Percentiles rank a stretch among this genome's conserved stretches.
Evolutionary conservation across 1,140 invertebrate genomes (phyloP).

Genomic region (Drosophila simulans): DNA sequence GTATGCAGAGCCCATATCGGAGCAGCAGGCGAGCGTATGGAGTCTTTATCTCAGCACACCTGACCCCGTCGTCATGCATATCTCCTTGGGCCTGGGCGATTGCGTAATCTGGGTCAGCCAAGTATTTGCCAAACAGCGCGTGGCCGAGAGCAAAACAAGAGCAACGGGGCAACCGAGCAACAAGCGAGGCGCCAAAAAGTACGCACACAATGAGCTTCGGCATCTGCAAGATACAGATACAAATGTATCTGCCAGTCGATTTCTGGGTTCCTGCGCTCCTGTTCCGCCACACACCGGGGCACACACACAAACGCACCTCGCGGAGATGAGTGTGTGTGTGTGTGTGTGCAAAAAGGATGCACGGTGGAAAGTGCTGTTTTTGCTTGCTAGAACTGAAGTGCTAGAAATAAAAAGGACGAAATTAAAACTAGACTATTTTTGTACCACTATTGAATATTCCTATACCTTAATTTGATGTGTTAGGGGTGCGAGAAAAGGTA

Average conservation of each 20-base stretch:
- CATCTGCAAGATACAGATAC: conserved; percentile 51
- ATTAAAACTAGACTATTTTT: not conserved
- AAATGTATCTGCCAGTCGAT: conserved; percentile 63
- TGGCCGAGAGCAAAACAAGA: conserved; percentile 35
- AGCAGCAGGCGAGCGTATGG: conserved; percentile 26
- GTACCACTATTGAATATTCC: not conserved
- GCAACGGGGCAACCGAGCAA: not conserved
- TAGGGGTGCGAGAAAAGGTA: conserved; percentile 1
- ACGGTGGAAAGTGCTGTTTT: not conserved
- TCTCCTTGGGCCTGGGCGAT: conserved; percentile 24
- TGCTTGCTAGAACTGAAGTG: not conserved
- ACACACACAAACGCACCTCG: conserved; percentile 67
- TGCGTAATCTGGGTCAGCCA: conserved; percentile 78
- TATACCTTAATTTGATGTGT: not conserved
- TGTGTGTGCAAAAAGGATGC: conserved; percentile 18
- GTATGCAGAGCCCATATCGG: conserved; percentile 54
- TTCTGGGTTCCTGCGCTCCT: conserved; percentile 65
- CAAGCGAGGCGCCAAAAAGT: conserved; percentile 33
- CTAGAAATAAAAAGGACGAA: not conserved
- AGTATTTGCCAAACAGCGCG: conserved; percentile 55
- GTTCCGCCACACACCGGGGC: conserved; percentile 69
- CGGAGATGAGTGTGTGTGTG: conserved; percentile 33
- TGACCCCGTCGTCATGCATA: conserved; percentile 11
- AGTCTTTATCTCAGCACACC: conserved; percentile 36
- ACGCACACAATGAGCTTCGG: conserved; percentile 17